Evolutionary conservation across 1,140 invertebrate genomes (phyloP), one percentile per base, ranked within the genome.

Genomic region (Leptinotarsa texana): DNA sequence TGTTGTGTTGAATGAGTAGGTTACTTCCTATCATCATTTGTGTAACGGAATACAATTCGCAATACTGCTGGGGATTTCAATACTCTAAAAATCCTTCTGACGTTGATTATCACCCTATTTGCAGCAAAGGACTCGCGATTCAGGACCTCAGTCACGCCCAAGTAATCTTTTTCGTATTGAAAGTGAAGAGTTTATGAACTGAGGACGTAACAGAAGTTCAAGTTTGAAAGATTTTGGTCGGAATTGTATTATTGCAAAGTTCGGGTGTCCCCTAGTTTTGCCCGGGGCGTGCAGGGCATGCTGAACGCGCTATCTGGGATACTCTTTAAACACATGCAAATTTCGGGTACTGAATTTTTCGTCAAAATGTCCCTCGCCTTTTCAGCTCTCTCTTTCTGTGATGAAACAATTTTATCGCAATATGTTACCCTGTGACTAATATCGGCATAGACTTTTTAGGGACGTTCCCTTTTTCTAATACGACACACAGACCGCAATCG

Each of bases 381-480:
- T 65, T 21, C 21, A 65, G 42, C 33, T n/a, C n/a, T 48, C 48
- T 69, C 48, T 69, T 69, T 47, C 42, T 62, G 18, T 62, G 18
- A 49, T 62, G 69, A 17, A 63, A 72, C 69, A 62, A 72, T 72
- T 72, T 72, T 62, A 72, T 17, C 51, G 24, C 69, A 72, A 72
- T 72, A 72, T 72, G 69, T 72, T 72, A 62, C 69, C 57, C n/a
- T 51, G 69, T 72, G 69, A 72, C 69, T 72, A 72, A 72, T 72
- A 72, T 72, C 57, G 69, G 27, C 69, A 72, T 72, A 24, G 22
- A 72, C 51, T 72, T 72, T 72, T 72, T 72, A 72, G 69, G 69
- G 69, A 22, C 21, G 69, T 72, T 62, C 69, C 69, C 69, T 72
- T 63, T 63, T 22, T 22, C 24, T 6, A 24, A 69, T 48, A 69